Evolutionary conservation across 2,113 vertebrate species (phyloP).

Genomic region (Cyanoramphus novaezelandiae): DNA sequence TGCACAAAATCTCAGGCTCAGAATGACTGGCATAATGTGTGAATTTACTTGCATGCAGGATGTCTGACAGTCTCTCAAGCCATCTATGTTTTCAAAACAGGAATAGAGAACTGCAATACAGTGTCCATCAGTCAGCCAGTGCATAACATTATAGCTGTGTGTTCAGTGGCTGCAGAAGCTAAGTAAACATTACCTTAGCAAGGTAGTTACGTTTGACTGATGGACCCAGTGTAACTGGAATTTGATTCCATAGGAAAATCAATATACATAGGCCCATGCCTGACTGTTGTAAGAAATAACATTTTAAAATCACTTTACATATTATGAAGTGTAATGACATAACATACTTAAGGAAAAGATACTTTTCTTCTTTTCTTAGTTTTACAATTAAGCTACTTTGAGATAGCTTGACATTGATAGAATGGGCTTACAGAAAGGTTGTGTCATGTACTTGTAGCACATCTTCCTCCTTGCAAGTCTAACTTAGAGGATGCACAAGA

Average conservation of each 20-base stretch:
- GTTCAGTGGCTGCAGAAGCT: not conserved
- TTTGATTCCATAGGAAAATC: not conserved
- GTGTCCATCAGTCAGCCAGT: not conserved
- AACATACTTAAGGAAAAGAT: not conserved
- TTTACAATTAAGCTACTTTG: not conserved
- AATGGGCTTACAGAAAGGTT: not conserved
- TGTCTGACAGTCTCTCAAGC: not conserved
- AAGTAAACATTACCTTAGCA: not conserved
- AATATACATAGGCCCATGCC: not conserved
- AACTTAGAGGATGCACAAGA: not conserved
- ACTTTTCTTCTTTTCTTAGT: not conserved
- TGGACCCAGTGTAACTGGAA: not conserved
- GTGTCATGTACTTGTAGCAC: not conserved
- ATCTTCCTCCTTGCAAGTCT: not conserved
- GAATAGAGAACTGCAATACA: not conserved
- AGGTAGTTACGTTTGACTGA: not conserved
- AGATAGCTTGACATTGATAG: not conserved
- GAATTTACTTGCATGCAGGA: not conserved
- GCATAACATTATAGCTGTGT: not conserved
- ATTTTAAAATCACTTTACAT: not conserved
- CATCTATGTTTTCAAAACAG: not conserved
- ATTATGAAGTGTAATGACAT: not conserved
- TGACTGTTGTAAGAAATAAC: not conserved
- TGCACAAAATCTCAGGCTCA: not conserved
- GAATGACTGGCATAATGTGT: not conserved